A percentile compares a stretch with the other conserved stretches of the same genome.
These are phyloP conservation scores for Drosophila repleta DNA, from an alignment of 1,140 invertebrate genomes.

Conservation along the genomic window DNA sequence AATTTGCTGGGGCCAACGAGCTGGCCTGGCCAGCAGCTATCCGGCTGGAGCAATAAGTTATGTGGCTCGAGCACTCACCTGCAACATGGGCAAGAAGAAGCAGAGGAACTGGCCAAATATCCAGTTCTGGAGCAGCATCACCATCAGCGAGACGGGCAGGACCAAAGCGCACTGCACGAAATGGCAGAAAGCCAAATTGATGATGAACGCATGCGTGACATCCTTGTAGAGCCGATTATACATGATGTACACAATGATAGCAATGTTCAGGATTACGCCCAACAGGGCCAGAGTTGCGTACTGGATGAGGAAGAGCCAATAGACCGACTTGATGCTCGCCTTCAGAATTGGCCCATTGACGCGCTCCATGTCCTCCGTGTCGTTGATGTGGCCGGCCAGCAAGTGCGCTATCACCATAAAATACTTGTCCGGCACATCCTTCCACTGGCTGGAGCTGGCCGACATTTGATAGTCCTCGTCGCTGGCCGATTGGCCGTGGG, in stretches of 20 bases:
- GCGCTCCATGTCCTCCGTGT: constrained; percentile 65
- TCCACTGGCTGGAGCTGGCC: constrained; percentile 51
- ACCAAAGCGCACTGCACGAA: constrained; percentile 88
- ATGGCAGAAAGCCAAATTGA: constrained; percentile 89
- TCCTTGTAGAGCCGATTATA: constrained; percentile 87
- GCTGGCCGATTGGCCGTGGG: constrained; percentile 14
- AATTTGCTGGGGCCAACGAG: constrained; percentile 3
- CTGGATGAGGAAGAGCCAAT: constrained; percentile 87
- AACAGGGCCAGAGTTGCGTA: constrained; percentile 86
- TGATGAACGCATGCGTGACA: constrained; percentile 87
- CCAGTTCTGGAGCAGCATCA: constrained; percentile 90
- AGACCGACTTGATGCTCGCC: constrained; percentile 85
- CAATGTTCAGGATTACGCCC: constrained; percentile 86
- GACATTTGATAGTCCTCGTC: constrained; percentile 39
- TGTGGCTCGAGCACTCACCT: constrained; percentile 84
- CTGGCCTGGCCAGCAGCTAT: too few species aligned
- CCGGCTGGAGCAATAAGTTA: constrained; percentile 18
- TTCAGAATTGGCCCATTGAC: constrained; percentile 76
- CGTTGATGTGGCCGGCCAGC: constrained; percentile 66
- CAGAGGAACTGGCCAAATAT: constrained; percentile 90
- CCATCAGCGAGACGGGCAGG: constrained; percentile 88
- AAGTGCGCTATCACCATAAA: constrained; percentile 69
- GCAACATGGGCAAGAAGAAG: constrained; percentile 90
- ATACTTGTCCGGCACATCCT: constrained; percentile 76
- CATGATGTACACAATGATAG: constrained; percentile 86